These are phyloP conservation scores for Anabas testudineus DNA, from an alignment of 2,797 vertebrate genomes.

Conservation along the genomic window DNA sequence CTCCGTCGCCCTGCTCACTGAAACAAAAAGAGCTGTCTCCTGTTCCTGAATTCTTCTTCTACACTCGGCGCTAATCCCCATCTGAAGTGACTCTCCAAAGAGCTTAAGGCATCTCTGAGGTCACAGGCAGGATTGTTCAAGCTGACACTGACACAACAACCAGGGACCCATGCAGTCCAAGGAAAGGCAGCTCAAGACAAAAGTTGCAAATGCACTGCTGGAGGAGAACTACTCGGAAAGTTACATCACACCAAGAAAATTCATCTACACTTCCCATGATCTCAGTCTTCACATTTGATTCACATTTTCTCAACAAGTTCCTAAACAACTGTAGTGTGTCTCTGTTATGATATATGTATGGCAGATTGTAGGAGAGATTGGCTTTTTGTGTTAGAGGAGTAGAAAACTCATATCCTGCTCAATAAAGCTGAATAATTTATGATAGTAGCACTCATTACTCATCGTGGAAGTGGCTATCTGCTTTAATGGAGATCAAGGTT, in stretches of 20 bases:
- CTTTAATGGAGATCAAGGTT: constrained; percentile 21
- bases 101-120: constrained; percentile 64
- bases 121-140: constrained; percentile 59
- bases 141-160: constrained; percentile 51
- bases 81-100: constrained; percentile 79
- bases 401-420: constrained; percentile 63
- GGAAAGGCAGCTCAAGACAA: constrained; percentile 4
- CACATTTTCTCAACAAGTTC: not conserved
- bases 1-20: constrained; percentile 65
- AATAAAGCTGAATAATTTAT: constrained; percentile 80
- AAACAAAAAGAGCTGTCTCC: constrained; percentile 78
- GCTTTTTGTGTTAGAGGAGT: constrained; percentile 51
- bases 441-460: constrained; percentile 58
- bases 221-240: constrained; percentile 23
- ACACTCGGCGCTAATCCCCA: constrained; percentile 71
- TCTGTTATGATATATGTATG: constrained; percentile 77
- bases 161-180: constrained; percentile 14
- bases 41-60: constrained; percentile 67
- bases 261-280: constrained; percentile 12
- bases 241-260: constrained; percentile 21
- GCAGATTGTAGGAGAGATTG: constrained; percentile 49
- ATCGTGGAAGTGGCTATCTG: constrained; percentile 57
- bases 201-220: constrained; percentile 15
- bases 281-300: not conserved
- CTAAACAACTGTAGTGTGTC: constrained; percentile 6